These are phyloP conservation scores for Sebastes melanostomus DNA, from an alignment of 2,797 vertebrate species.

Conservation along the genomic window DNA sequence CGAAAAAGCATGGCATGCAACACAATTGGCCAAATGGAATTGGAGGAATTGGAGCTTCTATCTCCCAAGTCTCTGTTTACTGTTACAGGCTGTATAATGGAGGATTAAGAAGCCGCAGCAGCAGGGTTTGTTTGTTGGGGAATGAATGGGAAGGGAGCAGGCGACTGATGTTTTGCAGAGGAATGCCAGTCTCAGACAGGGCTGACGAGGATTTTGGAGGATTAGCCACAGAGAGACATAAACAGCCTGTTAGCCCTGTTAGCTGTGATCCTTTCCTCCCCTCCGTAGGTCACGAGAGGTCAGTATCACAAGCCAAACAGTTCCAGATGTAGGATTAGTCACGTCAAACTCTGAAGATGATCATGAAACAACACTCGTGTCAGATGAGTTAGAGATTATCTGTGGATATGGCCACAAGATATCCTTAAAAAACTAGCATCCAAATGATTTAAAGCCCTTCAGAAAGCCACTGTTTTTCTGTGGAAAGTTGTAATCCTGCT, in stretches of 20 bases:
- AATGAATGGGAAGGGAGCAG: constrained; percentile 7
- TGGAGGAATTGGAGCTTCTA: neutral
- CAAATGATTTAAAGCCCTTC: neutral
- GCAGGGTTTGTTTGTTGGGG: constrained; percentile 16
- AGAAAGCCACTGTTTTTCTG: neutral
- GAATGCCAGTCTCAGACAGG: constrained; percentile 40
- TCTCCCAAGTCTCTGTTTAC: neutral
- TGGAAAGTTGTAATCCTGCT: neutral
- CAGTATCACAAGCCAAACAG: neutral
- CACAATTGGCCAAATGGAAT: neutral
- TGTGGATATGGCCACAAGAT: neutral
- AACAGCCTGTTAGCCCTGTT: constrained; percentile 33
- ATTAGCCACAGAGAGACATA: constrained; percentile 45
- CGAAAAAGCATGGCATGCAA: neutral
- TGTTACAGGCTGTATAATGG: constrained; percentile 13
- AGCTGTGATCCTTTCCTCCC: constrained; percentile 10
- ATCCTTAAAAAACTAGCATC: neutral
- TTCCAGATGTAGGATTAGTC: neutral
- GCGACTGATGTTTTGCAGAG: constrained; percentile 41
- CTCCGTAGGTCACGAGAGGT: neutral
- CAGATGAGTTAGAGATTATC: neutral
- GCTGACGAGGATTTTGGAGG: constrained; percentile 44
- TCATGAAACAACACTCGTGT: constrained; percentile 3
- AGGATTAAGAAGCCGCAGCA: constrained; percentile 28
- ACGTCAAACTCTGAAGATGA: neutral